Base-by-base conservation (phyloP, 1,140 invertebrate species). In the Pinna nobilis region DNA sequence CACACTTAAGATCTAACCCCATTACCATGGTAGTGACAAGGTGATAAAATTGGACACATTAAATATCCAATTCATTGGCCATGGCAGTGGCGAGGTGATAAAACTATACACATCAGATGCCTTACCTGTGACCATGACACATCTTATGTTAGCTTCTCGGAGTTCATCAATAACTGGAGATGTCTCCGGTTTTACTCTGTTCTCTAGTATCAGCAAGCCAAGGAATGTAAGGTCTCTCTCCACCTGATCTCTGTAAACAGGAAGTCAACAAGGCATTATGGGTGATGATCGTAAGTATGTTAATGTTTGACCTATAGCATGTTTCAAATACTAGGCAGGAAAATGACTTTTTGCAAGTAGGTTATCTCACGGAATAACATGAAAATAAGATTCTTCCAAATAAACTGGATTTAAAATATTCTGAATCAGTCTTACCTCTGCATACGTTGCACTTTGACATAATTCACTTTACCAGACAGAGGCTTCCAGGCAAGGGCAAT, bases 111-210 rank as follows among this genome's bases (percentile, higher is more conserved):
- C n/a, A n/a, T n/a, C n/a, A n/a, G n/a, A 7, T 20, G 23, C 20
- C 74, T 33, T 70, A 86, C 94, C 95, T 65, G 98, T 99, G 25
- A 99, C 94, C 98, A 99, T 99, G 5, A 98, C 92, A 9, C 95
- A 93, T 71, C 96, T 93, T 74, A 99, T 95, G 75, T 94, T 92
- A 1, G 97, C 98, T 33, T 93, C 89, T 70, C 93, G 92, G 20
- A 99, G 89, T 61, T 93, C 92, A 57, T 91, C 87, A 41, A 99
- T 97, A 2, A 97, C 93, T 4, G 92, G 91, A 1, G 92, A 91
- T 0, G 96, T 97, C 84, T 96, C 93, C 3, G 93, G 91, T 87
- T 99, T 99, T 13, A 99, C 87, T 32, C 93, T 92, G 88, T 99
- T 99, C 88, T 98, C 96, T 88, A 99, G 92, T 47, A 99, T 92